phyloP scores from a whole-genome alignment of 2,797 vertebrate genomes.

The Hylomyscus alleni region DNA sequence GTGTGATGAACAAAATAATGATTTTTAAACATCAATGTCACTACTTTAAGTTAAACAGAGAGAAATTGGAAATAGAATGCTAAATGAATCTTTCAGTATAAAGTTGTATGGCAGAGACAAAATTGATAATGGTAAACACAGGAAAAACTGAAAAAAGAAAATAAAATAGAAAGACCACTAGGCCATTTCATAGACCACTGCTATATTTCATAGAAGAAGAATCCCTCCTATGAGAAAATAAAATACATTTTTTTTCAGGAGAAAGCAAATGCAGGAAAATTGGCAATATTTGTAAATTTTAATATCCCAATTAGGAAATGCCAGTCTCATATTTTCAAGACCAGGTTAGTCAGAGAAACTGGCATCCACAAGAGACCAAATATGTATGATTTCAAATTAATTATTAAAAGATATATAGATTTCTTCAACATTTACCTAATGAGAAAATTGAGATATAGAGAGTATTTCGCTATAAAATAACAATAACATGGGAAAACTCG shows the following conservation, averaged over 20 bases:
- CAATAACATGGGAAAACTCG: neutral
- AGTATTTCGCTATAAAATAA: neutral
- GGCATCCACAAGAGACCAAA: neutral
- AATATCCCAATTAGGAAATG: conserved; percentile 30
- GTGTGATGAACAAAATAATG: neutral
- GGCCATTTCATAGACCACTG: too few relatives aligned
- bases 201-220: neutral
- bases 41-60: neutral
- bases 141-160: conserved; percentile 7
- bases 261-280: conserved; percentile 20
- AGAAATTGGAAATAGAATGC: neutral
- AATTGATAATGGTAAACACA: conserved; percentile 32
- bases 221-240: neutral
- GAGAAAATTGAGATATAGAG: neutral
- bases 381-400: conserved; percentile 16
- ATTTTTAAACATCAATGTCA: neutral
- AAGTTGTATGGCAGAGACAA: conserved; percentile 33
- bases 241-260: conserved; percentile 33
- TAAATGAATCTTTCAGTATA: neutral
- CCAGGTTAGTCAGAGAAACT: neutral
- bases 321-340: neutral
- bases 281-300: conserved; percentile 36
- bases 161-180: conserved; percentile 12
- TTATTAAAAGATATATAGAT: neutral
- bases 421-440: neutral